phyloP scores from a whole-genome alignment of 2,797 vertebrate species.

The Enteromius treurensis region DNA sequence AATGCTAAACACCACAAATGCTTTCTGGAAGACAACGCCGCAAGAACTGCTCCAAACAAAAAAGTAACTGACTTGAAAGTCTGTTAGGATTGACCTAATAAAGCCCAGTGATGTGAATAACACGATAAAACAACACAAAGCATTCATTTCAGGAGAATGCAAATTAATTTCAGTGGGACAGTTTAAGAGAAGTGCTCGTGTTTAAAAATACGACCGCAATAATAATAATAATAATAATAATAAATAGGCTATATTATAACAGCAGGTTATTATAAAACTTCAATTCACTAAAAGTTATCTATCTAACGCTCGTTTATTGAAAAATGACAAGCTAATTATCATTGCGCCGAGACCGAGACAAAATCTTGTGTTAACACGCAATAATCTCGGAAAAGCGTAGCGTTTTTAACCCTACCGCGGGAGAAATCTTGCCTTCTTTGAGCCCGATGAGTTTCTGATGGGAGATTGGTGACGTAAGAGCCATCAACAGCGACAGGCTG shows the following conservation, averaged over 20 bases:
- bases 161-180: background rate
- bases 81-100: background rate
- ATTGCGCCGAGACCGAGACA: background rate
- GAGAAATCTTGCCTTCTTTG: constrained; percentile 44
- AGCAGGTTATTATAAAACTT: background rate
- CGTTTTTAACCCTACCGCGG: constrained; percentile 7
- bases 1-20: background rate
- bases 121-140: background rate
- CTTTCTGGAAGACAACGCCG: background rate
- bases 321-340: constrained; percentile 1
- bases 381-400: background rate
- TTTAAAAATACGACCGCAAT: background rate
- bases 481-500: constrained; percentile 65
- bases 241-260: background rate
- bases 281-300: background rate
- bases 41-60: background rate
- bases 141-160: background rate
- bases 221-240: background rate
- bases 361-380: background rate
- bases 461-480: constrained; percentile 77
- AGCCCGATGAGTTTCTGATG: constrained; percentile 66
- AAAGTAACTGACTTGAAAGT: background rate
- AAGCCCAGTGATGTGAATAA: background rate
- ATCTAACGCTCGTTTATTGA: background rate
- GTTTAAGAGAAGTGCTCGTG: background rate